Evolutionary conservation across 2,113 vertebrate genomes (phyloP), one percentile per base, ranked within the genome.

Genomic region (Myxocyprinus asiaticus): DNA sequence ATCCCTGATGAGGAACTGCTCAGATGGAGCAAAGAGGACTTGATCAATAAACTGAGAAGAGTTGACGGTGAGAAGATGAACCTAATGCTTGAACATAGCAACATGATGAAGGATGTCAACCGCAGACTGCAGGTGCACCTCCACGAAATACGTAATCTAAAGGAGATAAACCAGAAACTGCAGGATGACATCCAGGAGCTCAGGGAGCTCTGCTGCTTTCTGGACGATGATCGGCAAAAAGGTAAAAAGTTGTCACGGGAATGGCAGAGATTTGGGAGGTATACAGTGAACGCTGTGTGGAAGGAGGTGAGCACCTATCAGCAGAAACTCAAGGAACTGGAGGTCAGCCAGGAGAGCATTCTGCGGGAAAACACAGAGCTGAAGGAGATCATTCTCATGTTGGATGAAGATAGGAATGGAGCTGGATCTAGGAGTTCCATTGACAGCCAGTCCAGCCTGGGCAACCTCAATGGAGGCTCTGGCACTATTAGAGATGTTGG

Each of bases 61-160:
- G 94, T 93, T 1, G 97, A 99, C 89, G 83, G 91, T 45, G 97
- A 98, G 85, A 96, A 96, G 84, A 96, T 98, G 94, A 95, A 92
- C 92, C 85, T 97, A 86, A 96, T 97, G 96, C 92, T 97, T 76
- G 96, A 98, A 88, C 97, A 98, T 58, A 94, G 96, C 56, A 97
- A 97, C 94, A 93, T 98, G 88, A 98, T 98, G 95, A 98, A 97
- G 86, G 97, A 99, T 85, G 94, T 99, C 86, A 99, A 99, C 93
- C 92, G 95, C 85, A 86, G 96, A 87, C 93, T 98, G 89, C 97
- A 99, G 94, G 89, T 98, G 87, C 97, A 98, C 92, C 93, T 98
- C 85, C 96, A 97, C 63, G 97, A 99, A 87, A 98, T 99, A 92
- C 92, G 97, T 17, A 95, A 92, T 61, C 91, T 99, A 87, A 98